These are phyloP conservation scores for Drosophila buzzatii DNA, from an alignment of 2,888 invertebrate genomes.

Conservation along the genomic window DNA sequence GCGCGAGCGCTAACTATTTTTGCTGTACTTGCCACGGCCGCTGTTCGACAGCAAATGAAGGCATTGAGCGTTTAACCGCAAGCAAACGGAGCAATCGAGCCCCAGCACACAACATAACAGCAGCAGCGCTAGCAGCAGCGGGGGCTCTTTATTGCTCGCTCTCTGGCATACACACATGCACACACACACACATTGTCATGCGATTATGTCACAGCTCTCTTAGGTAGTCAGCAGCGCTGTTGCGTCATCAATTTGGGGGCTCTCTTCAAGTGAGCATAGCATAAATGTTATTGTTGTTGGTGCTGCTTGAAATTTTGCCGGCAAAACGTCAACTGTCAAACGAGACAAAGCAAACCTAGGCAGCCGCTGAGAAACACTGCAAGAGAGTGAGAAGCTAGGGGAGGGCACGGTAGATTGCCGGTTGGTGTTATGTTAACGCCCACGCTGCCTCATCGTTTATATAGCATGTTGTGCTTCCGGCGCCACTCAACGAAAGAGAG, in stretches of 20 bases:
- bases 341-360: slow-evolving; percentile 58
- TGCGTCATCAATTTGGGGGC: slow-evolving; percentile 63
- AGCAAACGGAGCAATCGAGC: slow-evolving; percentile 4
- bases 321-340: slow-evolving; percentile 75
- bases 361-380: background rate
- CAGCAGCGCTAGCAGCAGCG: background rate
- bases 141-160: background rate
- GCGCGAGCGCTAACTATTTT: slow-evolving; percentile 38
- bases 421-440: slow-evolving; percentile 32
- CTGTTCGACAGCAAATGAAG: slow-evolving; percentile 78
- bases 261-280: slow-evolving; percentile 41
- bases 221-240: slow-evolving; percentile 49
- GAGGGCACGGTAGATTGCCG: slow-evolving; percentile 1
- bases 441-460: slow-evolving; percentile 57
- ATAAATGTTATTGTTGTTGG: slow-evolving; percentile 1
- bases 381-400: background rate
- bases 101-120: slow-evolving; percentile 1
- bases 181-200: slow-evolving; percentile 7
- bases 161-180: slow-evolving; percentile 1
- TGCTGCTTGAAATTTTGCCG: slow-evolving; percentile 62
- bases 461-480: slow-evolving; percentile 74
- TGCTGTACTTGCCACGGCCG: slow-evolving; percentile 76
- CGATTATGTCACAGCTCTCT: slow-evolving; percentile 71
- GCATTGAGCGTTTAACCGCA: slow-evolving; percentile 9
- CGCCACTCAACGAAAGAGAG: slow-evolving; percentile 57